Conservation (phyloP, 1,140 invertebrate species). For the Thaumatotibia leucotreta region DNA sequence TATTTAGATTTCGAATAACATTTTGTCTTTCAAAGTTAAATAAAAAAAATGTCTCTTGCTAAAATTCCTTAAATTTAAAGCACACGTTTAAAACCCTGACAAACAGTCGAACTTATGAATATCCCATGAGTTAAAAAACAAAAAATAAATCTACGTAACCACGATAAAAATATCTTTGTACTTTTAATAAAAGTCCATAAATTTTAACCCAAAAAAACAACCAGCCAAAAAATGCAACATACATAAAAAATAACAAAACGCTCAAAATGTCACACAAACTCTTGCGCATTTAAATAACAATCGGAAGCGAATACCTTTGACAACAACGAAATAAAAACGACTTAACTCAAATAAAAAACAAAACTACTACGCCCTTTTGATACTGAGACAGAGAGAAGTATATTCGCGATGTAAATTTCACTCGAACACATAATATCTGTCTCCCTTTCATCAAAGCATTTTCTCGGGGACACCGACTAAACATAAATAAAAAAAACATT, state of each 20-base stretch:
- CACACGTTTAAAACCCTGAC: too few relatives aligned
- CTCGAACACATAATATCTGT: slow-evolving; percentile 34
- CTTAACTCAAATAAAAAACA: not conserved
- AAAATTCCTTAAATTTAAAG: too few relatives aligned
- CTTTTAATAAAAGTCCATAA: not conserved
- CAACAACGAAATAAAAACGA: not conserved
- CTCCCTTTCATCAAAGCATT: slow-evolving; percentile 17
- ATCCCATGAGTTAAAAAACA: too few relatives aligned
- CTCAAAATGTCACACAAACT: not conserved
- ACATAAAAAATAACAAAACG: not conserved
- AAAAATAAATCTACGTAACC: too few relatives aligned
- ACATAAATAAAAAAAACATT: not conserved
- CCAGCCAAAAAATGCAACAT: not conserved
- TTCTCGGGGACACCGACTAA: not conserved
- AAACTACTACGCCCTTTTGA: not conserved
- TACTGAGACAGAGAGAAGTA: not conserved
- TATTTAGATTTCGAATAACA: too few relatives aligned
- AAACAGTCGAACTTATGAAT: too few relatives aligned
- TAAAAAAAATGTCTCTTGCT: too few relatives aligned
- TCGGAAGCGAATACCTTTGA: not conserved
- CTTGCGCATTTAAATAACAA: not conserved
- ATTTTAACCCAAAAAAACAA: not conserved
- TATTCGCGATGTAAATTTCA: slow-evolving; percentile 22
- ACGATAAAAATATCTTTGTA: too few relatives aligned
- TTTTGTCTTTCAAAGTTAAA: too few relatives aligned